Evolutionary conservation across 2,888 invertebrate species (phyloP).

Genomic region (Philonicus albiceps): DNA sequence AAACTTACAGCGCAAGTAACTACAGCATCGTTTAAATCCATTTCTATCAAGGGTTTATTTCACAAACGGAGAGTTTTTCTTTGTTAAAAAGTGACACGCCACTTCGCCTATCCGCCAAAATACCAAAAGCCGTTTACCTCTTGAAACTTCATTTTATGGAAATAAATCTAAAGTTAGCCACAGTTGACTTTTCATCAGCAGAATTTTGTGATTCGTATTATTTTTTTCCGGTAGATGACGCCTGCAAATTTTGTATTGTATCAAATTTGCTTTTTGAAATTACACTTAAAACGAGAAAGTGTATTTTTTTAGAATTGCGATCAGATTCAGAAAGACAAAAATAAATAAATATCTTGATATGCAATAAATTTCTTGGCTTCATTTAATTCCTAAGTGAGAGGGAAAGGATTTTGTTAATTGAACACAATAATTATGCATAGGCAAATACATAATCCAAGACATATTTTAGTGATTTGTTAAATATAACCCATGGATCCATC

Average conservation of each 20-base stretch:
- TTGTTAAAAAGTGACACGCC: not conserved
- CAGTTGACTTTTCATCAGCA: not conserved
- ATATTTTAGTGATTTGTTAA: too few species aligned
- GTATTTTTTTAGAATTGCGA: too few species aligned
- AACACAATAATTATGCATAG: too few species aligned
- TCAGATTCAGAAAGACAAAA: too few species aligned
- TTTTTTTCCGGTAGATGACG: not conserved
- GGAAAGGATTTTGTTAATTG: too few species aligned
- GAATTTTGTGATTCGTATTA: not conserved
- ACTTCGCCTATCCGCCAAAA: not conserved
- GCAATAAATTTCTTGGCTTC: too few species aligned
- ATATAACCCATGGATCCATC: too few species aligned
- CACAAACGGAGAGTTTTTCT: not conserved
- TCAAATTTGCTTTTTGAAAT: not conserved
- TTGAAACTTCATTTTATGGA: not conserved
- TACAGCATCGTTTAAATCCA: constrained; percentile 62
- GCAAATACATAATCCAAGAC: too few species aligned
- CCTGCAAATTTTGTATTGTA: not conserved
- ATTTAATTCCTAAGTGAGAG: too few species aligned
- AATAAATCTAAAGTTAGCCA: not conserved
- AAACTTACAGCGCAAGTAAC: constrained; percentile 67
- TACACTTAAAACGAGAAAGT: too few species aligned
- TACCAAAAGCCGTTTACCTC: not conserved
- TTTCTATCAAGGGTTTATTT: constrained; percentile 40
- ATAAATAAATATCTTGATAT: too few species aligned